Evolutionary conservation across 53 echinoderm and acorn worm genomes (phyloP), one percentile per base, ranked within the genome.

Genomic region (Crossaster papposus): DNA sequence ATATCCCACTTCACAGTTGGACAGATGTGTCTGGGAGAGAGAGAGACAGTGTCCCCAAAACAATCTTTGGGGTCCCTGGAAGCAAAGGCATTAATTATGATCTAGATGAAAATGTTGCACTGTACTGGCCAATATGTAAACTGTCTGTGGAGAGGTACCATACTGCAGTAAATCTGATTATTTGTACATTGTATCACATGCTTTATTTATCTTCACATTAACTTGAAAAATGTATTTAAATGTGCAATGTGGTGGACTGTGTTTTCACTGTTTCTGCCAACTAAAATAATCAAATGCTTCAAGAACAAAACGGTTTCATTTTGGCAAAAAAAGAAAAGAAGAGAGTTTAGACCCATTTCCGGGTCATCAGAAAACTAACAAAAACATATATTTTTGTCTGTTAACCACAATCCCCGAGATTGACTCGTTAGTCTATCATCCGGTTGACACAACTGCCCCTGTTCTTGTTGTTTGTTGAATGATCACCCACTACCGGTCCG

Each of bases 381-480:
- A 79, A 38, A 44, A 79, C 51, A 79, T 17, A 26, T 30, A 79
- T 51, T 79, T 52, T 23, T 14, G 53, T 30, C 71, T 1, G 6
- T 18, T 51, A 13, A 53, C 18, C 30, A 30, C 44, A 51, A 79
- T 20, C 58, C n/a, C 58, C 22, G 15, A 30, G 58, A 34, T 55
- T 81, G 36, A 83, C 83, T 6, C 28, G 65, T 83, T 83, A 65
- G 52, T 83, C 65, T 83, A 44, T 83, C 83, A 83, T 83, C 83
- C 83, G 70, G 83, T 83, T 70, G 83, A 83, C 83, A 83, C 83
- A 83, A 83, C 54, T 65, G 68, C 70, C 65, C 37, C 36, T 44
- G 44, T 44, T 44, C 68, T n/a, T 68, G 28, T 23, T 81, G 81
- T 83, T 68, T 83, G 83, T 83, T 83, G 38, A 83, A 83, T 70